Evolutionary conservation across 2,888 invertebrate genomes (phyloP).

Genomic region (Himalopsyche japonica): DNA sequence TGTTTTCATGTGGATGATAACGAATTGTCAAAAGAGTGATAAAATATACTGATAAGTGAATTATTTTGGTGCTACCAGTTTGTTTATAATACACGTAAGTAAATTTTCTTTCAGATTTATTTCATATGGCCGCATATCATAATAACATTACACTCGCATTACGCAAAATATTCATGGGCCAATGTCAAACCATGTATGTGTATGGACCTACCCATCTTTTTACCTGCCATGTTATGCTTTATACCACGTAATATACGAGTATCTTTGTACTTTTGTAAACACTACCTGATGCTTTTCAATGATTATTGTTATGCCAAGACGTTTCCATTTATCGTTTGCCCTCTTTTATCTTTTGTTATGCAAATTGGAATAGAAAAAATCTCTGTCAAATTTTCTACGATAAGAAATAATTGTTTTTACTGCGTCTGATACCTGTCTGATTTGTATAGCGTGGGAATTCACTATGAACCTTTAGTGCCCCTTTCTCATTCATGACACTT

Average conservation of each 20-base stretch:
- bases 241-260: not conserved
- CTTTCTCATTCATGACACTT: too few species aligned
- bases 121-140: not conserved
- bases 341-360: not conserved
- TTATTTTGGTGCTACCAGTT: slow-evolving; percentile 13
- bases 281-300: not conserved
- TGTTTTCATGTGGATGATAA: slow-evolving; percentile 19
- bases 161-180: not conserved
- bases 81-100: slow-evolving; percentile 15
- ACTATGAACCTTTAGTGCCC: too few species aligned
- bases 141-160: not conserved
- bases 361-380: not conserved
- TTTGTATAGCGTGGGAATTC: not conserved
- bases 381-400: not conserved
- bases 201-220: not conserved
- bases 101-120: not conserved
- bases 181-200: not conserved
- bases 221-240: not conserved
- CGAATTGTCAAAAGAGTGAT: slow-evolving; percentile 26
- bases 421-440: not conserved
- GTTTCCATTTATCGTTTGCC: not conserved
- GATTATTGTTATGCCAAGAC: not conserved
- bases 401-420: not conserved
- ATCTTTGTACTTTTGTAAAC: not conserved
- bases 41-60: slow-evolving; percentile 23